Conservation (phyloP, 2,888 invertebrate species). For the Cancer borealis region DNA sequence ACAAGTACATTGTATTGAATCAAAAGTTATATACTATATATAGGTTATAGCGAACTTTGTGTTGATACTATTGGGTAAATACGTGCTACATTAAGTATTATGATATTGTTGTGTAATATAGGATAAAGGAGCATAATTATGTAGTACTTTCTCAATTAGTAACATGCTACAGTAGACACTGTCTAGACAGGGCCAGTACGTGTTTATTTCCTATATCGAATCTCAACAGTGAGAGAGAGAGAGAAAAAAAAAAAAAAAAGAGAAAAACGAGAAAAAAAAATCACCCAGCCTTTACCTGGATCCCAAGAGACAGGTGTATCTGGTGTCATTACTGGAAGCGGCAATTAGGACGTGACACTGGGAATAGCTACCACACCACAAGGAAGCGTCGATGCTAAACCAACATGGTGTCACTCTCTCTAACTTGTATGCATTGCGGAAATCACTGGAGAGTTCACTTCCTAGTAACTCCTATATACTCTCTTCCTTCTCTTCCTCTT, state of each 20-base stretch:
- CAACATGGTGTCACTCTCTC: not conserved
- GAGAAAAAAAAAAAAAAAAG: not conserved
- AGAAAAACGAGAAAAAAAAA: not conserved
- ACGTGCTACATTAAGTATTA: too few relatives aligned
- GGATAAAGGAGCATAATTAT: too few relatives aligned
- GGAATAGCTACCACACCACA: too few relatives aligned
- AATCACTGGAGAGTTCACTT: not conserved
- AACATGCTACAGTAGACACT: too few relatives aligned
- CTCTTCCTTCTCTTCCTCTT: not conserved
- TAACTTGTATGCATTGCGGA: not conserved
- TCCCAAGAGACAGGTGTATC: constrained; percentile 5
- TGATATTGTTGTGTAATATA: too few relatives aligned
- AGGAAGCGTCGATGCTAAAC: not conserved
- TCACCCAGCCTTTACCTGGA: not conserved
- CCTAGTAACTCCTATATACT: not conserved
- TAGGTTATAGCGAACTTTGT: too few relatives aligned
- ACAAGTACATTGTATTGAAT: too few relatives aligned
- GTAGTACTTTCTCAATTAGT: too few relatives aligned
- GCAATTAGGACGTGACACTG: not conserved
- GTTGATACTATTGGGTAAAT: too few relatives aligned
- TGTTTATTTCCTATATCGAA: too few relatives aligned
- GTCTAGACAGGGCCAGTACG: too few relatives aligned
- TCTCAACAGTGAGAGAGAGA: not conserved
- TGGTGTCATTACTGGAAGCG: not conserved
- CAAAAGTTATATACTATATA: too few relatives aligned